Evolutionary conservation across 2,888 invertebrate genomes (phyloP), one percentile per base, ranked within the genome.

Genomic region (Cybosia mesomella): DNA sequence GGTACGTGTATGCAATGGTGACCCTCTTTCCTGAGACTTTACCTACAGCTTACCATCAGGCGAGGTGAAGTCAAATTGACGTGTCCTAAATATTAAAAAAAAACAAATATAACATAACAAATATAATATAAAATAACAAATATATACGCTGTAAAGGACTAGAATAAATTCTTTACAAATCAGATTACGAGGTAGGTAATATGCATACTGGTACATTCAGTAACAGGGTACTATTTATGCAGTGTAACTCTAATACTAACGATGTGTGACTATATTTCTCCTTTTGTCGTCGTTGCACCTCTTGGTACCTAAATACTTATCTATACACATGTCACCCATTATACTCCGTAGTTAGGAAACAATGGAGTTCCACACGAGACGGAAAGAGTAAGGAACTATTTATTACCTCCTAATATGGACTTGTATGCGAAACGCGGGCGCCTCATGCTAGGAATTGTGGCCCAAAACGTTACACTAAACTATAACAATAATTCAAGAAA

Each of bases 301-400:
- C 68, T 81, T 28, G 58, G 68, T 71, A 80, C 62, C 66, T 63
- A 74, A 75, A 81, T 71, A 73, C 72, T 76, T 80, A 81, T 76
- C 82, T 81, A 81, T 80, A 78, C 76, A 76, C 76, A 82, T 74
- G 78, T 81, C 80, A 74, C 75, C 85, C 84, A 87, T 87, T 87
- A 87, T 87, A 68, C 83, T 76, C 87, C 87, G 83, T 86, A 87
- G 86, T 87, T 86, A 86, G 89, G 82, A 86, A 86, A 90, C 90
- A 90, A 90, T 90, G 86, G 88, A 79, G 83, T 83, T 84, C 84
- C 85, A 81, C 72, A 73, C 81, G 74, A 81, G 78, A 80, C 81
- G 82, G 85, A 83, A 81, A 83, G 83, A 82, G 82, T 83, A 82
- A 81, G 78, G 76, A 75, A 84, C 85, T 85, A 88, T 90, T 89